These are phyloP conservation scores for Dynastes hyllus DNA, from an alignment of 2,888 invertebrate species.

Conservation along the genomic window DNA sequence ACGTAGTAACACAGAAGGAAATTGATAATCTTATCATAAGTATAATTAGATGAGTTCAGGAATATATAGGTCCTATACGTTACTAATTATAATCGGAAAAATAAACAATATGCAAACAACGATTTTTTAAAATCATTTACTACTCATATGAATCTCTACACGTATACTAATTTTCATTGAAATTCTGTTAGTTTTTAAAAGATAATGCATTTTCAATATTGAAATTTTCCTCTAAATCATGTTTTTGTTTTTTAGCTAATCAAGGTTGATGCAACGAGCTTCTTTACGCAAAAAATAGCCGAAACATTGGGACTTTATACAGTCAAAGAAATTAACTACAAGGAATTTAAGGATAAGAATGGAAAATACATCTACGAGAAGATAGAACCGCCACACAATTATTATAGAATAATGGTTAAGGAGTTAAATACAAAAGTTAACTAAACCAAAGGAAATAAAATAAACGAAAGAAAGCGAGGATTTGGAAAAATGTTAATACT, in stretches of 20 bases:
- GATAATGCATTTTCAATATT: too few species aligned
- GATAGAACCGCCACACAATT: constrained; percentile 81
- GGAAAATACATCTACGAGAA: constrained; percentile 76
- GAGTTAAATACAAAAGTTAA: constrained; percentile 54
- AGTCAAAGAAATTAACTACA: constrained; percentile 79
- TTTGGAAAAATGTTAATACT: constrained; percentile 67
- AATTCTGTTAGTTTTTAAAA: too few species aligned
- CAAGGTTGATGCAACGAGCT: constrained; percentile 88
- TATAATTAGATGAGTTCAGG: too few species aligned
- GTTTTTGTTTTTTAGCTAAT: constrained; percentile 75
- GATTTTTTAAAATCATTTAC: too few species aligned
- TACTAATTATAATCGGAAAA: too few species aligned
- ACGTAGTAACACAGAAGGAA: too few species aligned
- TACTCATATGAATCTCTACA: too few species aligned
- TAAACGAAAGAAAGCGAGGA: background rate
- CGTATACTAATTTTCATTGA: too few species aligned
- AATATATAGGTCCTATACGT: too few species aligned
- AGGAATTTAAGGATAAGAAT: constrained; percentile 78
- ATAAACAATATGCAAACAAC: too few species aligned
- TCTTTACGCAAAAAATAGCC: constrained; percentile 85
- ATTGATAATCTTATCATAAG: too few species aligned
- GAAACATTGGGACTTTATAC: constrained; percentile 79
- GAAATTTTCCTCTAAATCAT: too few species aligned
- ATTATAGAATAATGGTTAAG: constrained; percentile 67
- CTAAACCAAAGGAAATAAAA: constrained; percentile 29